Base-by-base conservation (phyloP, 2,113 vertebrate species). In the Actenoides hombroni region DNA sequence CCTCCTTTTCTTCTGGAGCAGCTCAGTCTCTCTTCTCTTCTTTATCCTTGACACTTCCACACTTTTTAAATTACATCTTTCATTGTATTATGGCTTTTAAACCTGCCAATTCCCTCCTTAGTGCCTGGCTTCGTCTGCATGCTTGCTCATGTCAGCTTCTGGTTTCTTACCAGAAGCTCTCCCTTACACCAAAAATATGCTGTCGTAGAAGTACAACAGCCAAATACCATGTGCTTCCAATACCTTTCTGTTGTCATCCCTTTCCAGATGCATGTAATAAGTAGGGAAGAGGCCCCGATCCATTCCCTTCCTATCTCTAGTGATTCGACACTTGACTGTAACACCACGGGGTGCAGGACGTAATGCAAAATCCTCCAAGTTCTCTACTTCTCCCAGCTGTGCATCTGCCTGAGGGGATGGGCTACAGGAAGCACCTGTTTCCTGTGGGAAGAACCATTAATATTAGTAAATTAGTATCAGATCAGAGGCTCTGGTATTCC, bases 211-310 rank as follows among this genome's bases (percentile, higher is more conserved):
- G 8, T 42, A 74, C 5, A 59, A 61, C 5, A 86, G 19, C n/a
- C 44, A 86, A 84, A 70, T 20, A 84, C 35, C 13, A 19, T 51
- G 70, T 44, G 17, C 19, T 88, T 78, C 24, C 31, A 95, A 78
- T 97, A 99, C 99, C 98, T 98, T 99, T 88, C 98, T 98, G 95
- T 98, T 99, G n/a, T 99, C 99, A 15, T 99, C 99, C 86, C 97
- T 98, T 97, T 99, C 99, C 98, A 99, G 97, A 95, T 99, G 99
- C 99, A 99, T 99, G 93, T 98, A 99, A 90, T 99, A 99, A 13
- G 99, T 99, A 33, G 99, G 99, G 91, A 99, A 99, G 57, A 99
- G 98, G 35, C 99, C 99, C 1, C 99, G 98, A 95, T 99, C 99
- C 99, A 99, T 99, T 46, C 99, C 99, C 90, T 99, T 99, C 94